A percentile compares a stretch with the other conserved stretches of the same genome.
phyloP scores from a whole-genome alignment of 2,888 invertebrate species.

The Carpatolechia fugitivella region DNA sequence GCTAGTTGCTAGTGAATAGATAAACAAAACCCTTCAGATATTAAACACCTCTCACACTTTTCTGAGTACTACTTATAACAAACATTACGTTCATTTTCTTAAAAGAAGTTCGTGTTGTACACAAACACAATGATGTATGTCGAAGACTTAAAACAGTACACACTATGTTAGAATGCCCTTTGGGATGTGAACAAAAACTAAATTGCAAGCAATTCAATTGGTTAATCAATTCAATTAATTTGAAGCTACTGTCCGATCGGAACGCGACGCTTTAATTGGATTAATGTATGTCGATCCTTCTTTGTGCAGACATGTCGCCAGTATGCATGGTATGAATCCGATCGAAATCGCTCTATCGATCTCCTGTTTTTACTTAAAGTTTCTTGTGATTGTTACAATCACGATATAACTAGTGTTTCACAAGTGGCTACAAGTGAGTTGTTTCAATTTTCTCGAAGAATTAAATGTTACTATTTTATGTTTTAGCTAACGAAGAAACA shows the following conservation, averaged over 20 bases:
- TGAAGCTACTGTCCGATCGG: conserved; percentile 50
- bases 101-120: too few relatives aligned
- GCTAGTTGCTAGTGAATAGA: too few relatives aligned
- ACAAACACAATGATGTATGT: too few relatives aligned
- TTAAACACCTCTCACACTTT: too few relatives aligned
- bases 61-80: too few relatives aligned
- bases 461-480: too few relatives aligned
- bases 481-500: too few relatives aligned
- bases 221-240: conserved; percentile 70
- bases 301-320: conserved; percentile 57
- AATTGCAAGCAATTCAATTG: conserved; percentile 53
- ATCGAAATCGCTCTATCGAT: conserved; percentile 29
- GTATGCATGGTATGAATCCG: conserved; percentile 52
- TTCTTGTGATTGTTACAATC: not conserved
- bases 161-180: not conserved
- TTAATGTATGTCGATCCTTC: conserved; percentile 64
- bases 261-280: conserved; percentile 61
- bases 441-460: too few relatives aligned
- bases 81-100: too few relatives aligned
- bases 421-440: too few relatives aligned
- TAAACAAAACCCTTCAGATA: too few relatives aligned
- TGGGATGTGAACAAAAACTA: conserved; percentile 18
- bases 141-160: too few relatives aligned
- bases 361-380: not conserved
- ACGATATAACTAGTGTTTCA: not conserved